Base-by-base conservation (phyloP, 37 sponge, comb jelly and placozoan genomes). In the Corticium candelabrum region DNA sequence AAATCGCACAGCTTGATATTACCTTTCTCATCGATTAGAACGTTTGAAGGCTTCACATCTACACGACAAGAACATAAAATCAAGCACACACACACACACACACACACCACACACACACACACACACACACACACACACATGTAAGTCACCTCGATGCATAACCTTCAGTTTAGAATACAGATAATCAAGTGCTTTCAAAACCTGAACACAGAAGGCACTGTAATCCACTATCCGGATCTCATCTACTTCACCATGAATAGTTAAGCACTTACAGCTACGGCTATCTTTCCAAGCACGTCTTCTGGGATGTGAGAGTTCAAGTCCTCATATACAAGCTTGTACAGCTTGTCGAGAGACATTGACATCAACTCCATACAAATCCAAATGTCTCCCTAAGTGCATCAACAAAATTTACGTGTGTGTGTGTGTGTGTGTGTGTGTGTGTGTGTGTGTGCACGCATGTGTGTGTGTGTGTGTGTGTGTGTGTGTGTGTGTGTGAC, bases 1-100 rank as follows among this genome's bases (percentile, higher is more conserved):
- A 97, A 93, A 41, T 97, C 98, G 83, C 98, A 97, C 77, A 97
- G 76, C 86, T 96, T 96, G 84, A 96, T 89, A 5, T 86, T 80
- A 0, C 97, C 93, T 1, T 79, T 71, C 38, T 73, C 56, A 76
- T 90, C 90, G 41, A 97, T 74, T 3, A 97, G 82, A 37, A 97
- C 82, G 71, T 97, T 97, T 37, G 89, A 89, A 2, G 98, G 98
- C 56, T 97, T 97, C 31, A 97, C 89, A 82, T 97, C 98, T 85
- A 76, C 35, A 81, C 34, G 76, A 68, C 80, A 40, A 32, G 74
- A 71, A 21, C 5, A 27, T n/a, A 62, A 3, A 15, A 37, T 37
- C 39, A 29, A 37, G 38, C 3, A 75, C 31, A 7, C 7, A 56
- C 78, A 50, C 57, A 41, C 67, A 34, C 34, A 27, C 33, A 62